Evolutionary conservation across 2,797 vertebrate species (phyloP), one percentile per base, ranked within the genome.

Genomic region (Danio kyathit): DNA sequence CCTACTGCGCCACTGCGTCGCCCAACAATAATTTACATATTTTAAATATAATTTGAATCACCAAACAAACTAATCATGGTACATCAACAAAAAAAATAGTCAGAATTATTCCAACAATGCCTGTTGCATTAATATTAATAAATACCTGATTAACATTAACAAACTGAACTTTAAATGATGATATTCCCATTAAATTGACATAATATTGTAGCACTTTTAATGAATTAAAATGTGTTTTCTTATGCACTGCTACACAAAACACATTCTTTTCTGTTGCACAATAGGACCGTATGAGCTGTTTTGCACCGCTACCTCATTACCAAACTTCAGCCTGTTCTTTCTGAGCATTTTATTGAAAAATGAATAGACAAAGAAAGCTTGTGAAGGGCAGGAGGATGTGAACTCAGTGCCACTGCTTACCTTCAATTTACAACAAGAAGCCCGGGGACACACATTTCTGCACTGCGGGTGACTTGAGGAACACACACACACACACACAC

Each of bases 401-500:
- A 77, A 77, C 63, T 54, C 60, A 21, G 43, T 6, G 5, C 5
- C 16, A 5, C 43, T 19, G 41, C 52, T 75, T 48, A 76, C 49
- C 74, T 66, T 66, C 40, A 76, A 65, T 76, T 76, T 29, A 56
- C 7, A 46, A 56, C 74, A 66, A 66, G 38, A 21, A 56, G 65
- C 64, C 65, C 0, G 44, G n/a, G 21, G 29, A 49, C 21, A 70
- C 2, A 0, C 76, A 78, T 69, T 59, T 59, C 46, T 60, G 54
- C 76, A 17, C 65, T 44, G 63, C 14, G 74, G 74, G 74, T 66
- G 74, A 76, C 61, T 66, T 43, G 9, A 57, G 17, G 52, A 77
- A 85, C 83, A 76, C 66, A 81, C 56, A 82, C 88, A 29, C 29
- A 29, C 29, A 29, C 29, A 29, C 29, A 29, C 29, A n/a, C n/a